A percentile compares a stretch with the other conserved stretches of the same genome.
Evolutionary conservation across 2,888 invertebrate genomes (phyloP).

Genomic region (Drosophila formosana): DNA sequence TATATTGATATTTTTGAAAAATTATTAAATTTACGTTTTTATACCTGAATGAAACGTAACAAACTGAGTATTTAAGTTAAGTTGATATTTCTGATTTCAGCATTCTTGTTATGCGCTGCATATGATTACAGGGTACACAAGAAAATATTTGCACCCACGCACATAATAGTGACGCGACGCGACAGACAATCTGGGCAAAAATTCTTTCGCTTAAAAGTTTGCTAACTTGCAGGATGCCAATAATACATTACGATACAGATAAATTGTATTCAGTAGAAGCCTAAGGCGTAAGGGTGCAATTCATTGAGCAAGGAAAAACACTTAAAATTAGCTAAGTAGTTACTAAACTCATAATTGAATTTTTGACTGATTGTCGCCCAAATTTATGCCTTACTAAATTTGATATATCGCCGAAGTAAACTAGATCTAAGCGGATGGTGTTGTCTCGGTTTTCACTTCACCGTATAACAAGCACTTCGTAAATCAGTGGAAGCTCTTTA

Average conservation of each 20-base stretch:
- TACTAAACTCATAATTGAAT: not conserved
- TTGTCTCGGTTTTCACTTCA: not conserved
- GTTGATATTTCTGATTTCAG: not conserved
- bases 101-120: not conserved
- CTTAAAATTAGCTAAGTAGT: slow-evolving; percentile 5
- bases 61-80: too few relatives aligned
- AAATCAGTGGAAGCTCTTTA: slow-evolving; percentile 3
- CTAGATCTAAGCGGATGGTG: not conserved
- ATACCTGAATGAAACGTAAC: too few relatives aligned
- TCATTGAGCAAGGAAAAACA: not conserved
- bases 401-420: not conserved
- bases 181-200: slow-evolving; percentile 10
- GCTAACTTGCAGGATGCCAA: slow-evolving; percentile 1
- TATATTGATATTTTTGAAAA: too few relatives aligned
- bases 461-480: not conserved
- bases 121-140: slow-evolving; percentile 10
- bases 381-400: not conserved
- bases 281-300: not conserved
- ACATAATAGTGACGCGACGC: slow-evolving; percentile 11
- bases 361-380: not conserved
- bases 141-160: slow-evolving; percentile 39
- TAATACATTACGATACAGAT: slow-evolving; percentile 1
- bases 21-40: too few relatives aligned
- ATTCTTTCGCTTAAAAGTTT: slow-evolving; percentile 18
- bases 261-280: not conserved